Evolutionary conservation across 2,113 vertebrate species (phyloP), one percentile per base, ranked within the genome.

Genomic region (Chascanopsetta lugubris): DNA sequence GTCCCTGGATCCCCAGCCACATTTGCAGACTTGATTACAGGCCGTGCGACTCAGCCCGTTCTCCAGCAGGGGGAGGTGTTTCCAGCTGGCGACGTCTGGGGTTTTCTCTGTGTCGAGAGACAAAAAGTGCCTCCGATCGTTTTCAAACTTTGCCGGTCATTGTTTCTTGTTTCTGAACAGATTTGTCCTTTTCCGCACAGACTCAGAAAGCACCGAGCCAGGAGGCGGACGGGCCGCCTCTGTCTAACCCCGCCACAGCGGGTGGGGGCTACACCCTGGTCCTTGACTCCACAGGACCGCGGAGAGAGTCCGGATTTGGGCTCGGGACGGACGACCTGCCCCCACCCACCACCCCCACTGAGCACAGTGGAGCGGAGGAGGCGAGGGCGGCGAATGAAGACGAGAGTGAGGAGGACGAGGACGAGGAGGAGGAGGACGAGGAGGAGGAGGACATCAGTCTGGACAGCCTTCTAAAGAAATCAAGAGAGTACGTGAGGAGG

Each of bases 391-490:
- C 66, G 8, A 43, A n/a, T 2, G 69, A 77, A 27, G 76, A 79
- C 21, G 75, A 63, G 55, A 85, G 72, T 40, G 78, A 84, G n/a
- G 84, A 80, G 22, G 83, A 85, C 8, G 85, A 76, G 85, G 81
- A n/a, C n/a, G n/a, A n/a, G n/a, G n/a, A n/a, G n/a, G n/a, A n/a
- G 1, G 83, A 87, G 1, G 78, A 78, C 9, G 73, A 53, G n/a
- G 49, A 53, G 1, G 79, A 76, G 8, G 84, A 84, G 12, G 93
- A 93, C 59, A 89, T 91, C 63, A 96, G 94, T 68, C 91, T 97
- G 65, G 94, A 97, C 86, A 96, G 94, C 72, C 92, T 98, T 66
- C 88, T 97, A 43, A 96, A 94, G 85, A 95, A 93, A 80, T 96
- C 96, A 1, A 93, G 91, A 64, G 95, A 98, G 54, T 94, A 89